Conservation (phyloP, 2,113 vertebrate species). For the Calyptomena viridis region DNA sequence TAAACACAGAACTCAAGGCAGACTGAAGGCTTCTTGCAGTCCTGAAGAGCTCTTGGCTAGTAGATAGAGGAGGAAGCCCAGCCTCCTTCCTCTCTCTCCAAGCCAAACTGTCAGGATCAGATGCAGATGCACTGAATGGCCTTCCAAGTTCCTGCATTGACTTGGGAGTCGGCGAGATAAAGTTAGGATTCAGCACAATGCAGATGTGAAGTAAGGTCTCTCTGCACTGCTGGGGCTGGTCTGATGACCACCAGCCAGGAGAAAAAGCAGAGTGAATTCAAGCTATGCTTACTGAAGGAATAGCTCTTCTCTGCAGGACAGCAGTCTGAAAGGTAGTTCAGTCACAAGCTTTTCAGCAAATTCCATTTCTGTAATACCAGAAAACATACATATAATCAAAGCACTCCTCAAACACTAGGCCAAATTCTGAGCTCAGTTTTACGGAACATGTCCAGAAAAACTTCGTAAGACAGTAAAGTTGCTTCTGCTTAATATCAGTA, state of each 20-base stretch:
- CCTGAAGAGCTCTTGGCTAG: background rate
- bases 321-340: background rate
- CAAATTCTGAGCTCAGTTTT: background rate
- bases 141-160: background rate
- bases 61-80: background rate
- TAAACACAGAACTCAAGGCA: background rate
- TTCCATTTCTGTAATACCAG: background rate
- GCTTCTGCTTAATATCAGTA: background rate
- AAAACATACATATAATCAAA: background rate
- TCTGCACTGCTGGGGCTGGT: background rate
- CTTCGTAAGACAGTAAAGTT: background rate
- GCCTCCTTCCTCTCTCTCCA: background rate
- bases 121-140: background rate
- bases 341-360: background rate
- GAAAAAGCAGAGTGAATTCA: background rate
- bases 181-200: background rate
- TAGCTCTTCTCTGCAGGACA: background rate
- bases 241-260: background rate
- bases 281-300: background rate
- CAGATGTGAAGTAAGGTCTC: fast-evolving
- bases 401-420: background rate
- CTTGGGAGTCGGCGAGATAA: background rate
- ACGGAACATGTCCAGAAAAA: background rate
- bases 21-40: background rate
- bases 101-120: background rate